These are phyloP conservation scores for Ptychoptera albimana DNA, from an alignment of 2,888 invertebrate species.

Conservation along the genomic window DNA sequence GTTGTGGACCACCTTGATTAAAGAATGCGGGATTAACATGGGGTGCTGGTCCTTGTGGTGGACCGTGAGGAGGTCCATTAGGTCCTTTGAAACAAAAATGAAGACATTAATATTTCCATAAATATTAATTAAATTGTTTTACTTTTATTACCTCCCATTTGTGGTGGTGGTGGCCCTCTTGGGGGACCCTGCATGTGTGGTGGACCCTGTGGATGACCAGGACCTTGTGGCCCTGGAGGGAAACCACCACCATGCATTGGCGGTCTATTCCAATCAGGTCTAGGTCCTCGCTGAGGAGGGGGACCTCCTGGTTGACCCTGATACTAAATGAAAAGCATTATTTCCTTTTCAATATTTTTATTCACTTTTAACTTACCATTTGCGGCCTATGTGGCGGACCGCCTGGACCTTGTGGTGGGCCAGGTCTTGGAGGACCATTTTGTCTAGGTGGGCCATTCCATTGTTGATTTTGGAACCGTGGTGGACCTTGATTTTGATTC, in stretches of 20 bases:
- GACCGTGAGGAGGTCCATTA: slow-evolving; percentile 35
- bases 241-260: slow-evolving; percentile 53
- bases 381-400: slow-evolving; percentile 42
- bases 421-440: slow-evolving; percentile 34
- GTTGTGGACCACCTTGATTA: slow-evolving; percentile 42
- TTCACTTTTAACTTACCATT: slow-evolving; percentile 29
- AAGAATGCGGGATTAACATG: slow-evolving; percentile 97
- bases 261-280: slow-evolving; percentile 60
- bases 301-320: slow-evolving; percentile 30
- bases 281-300: slow-evolving; percentile 37
- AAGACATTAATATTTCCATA: not conserved
- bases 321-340: slow-evolving; percentile 15
- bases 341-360: slow-evolving; percentile 1
- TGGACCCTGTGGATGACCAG: slow-evolving; percentile 43
- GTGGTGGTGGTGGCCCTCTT: slow-evolving; percentile 40
- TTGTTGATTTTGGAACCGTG: slow-evolving; percentile 30
- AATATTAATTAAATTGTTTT: not conserved
- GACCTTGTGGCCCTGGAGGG: slow-evolving; percentile 38
- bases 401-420: slow-evolving; percentile 31
- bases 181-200: slow-evolving; percentile 53
- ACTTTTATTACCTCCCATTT: slow-evolving; percentile 20
- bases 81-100: slow-evolving; percentile 16
- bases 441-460: slow-evolving; percentile 33
- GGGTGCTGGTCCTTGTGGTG: slow-evolving; percentile 56
- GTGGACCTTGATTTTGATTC: slow-evolving; percentile 42